Percentiles rank a stretch among this genome's conserved stretches.
Conservation (phyloP, 1,140 invertebrate genomes). For the Idris sp. region DNA sequence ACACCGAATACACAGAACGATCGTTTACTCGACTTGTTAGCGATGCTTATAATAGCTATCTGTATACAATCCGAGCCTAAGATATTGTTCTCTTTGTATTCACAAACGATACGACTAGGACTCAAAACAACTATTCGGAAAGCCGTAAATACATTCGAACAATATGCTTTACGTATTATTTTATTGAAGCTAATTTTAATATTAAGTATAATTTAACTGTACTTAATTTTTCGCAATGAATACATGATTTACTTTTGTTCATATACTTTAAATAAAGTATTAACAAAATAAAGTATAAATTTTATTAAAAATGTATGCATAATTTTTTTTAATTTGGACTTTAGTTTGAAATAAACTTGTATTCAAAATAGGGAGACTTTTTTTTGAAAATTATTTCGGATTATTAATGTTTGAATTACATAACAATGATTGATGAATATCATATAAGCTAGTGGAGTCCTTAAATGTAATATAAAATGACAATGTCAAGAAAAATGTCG, state of each 20-base stretch:
- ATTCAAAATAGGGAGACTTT: no score
- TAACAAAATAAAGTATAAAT: no score
- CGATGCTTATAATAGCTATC: slow-evolving; percentile 44
- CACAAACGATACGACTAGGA: slow-evolving; percentile 25
- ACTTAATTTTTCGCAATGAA: no score
- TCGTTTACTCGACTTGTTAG: slow-evolving; percentile 47
- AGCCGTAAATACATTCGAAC: slow-evolving; percentile 33
- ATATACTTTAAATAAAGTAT: no score
- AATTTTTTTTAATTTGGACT: no score
- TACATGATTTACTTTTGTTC: no score
- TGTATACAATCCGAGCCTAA: slow-evolving; percentile 17
- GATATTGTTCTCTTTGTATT: slow-evolving; percentile 22
- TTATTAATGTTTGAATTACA: slow-evolving; percentile 7
- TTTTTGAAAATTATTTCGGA: not conserved
- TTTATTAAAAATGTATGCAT: no score
- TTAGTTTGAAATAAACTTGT: no score
- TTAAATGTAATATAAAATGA: slow-evolving; percentile 27
- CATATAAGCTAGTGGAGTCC: slow-evolving; percentile 1
- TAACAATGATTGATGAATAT: slow-evolving; percentile 22
- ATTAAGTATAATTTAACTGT: no score
- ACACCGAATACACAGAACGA: slow-evolving; percentile 31
- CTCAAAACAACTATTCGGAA: slow-evolving; percentile 27
- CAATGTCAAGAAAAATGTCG: slow-evolving; percentile 28
- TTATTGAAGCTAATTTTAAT: slow-evolving; percentile 13
- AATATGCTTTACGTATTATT: slow-evolving; percentile 15